Evolutionary conservation across 2,888 invertebrate species (phyloP).

Genomic region (Bembecia ichneumoniformis): DNA sequence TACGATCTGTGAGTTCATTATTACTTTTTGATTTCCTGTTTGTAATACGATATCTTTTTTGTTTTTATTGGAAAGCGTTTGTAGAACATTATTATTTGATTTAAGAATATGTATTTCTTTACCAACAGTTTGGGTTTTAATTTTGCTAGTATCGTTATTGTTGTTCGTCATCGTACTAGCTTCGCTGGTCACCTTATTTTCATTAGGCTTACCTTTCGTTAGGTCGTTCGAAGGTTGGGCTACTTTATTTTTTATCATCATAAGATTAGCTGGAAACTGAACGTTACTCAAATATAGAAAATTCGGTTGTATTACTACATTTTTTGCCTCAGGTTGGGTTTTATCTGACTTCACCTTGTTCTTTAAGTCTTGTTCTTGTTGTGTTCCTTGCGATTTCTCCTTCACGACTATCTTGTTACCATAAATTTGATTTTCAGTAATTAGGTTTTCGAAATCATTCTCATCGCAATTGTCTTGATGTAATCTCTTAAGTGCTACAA

Average conservation of each 20-base stretch:
- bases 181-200: constrained; percentile 30
- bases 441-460: constrained; percentile 69
- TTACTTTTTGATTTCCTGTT: constrained; percentile 44
- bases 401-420: constrained; percentile 71
- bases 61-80: constrained; percentile 35
- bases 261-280: constrained; percentile 57
- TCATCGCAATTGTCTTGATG: constrained; percentile 66
- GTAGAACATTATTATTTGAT: constrained; percentile 40
- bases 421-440: constrained; percentile 70
- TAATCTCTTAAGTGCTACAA: constrained; percentile 59
- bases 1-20: constrained; percentile 52
- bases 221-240: constrained; percentile 27
- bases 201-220: constrained; percentile 29
- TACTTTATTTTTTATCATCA: constrained; percentile 59
- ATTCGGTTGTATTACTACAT: constrained; percentile 54
- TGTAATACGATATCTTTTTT: constrained; percentile 41
- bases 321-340: constrained; percentile 38
- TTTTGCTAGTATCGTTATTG: neutral
- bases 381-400: constrained; percentile 60
- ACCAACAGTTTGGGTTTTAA: neutral
- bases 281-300: constrained; percentile 61
- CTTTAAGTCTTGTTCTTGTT: constrained; percentile 53
- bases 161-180: constrained; percentile 5
- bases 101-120: constrained; percentile 48
- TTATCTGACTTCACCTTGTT: constrained; percentile 35